These are phyloP conservation scores for Metacarcinus magister DNA, from an alignment of 2,888 invertebrate genomes.

Conservation along the genomic window DNA sequence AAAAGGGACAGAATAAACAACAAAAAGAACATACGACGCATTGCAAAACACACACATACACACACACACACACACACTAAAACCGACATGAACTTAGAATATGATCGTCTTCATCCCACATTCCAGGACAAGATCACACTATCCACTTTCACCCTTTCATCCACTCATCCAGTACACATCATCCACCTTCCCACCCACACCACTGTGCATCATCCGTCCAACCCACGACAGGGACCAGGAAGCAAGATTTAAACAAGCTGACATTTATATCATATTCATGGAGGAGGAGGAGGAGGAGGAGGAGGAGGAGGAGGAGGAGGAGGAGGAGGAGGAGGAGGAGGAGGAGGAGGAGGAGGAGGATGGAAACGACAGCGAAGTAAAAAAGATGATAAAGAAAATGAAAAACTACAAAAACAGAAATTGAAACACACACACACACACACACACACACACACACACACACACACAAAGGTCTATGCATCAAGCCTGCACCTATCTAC, in stretches of 20 bases:
- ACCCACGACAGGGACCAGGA: background rate
- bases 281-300: background rate
- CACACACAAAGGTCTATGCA: too few species aligned
- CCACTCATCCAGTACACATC: background rate
- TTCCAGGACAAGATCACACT: background rate
- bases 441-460: too few species aligned
- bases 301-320: background rate
- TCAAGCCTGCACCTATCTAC: too few species aligned
- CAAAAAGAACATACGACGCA: background rate
- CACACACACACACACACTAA: too few species aligned
- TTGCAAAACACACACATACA: too few species aligned
- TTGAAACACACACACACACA: too few species aligned
- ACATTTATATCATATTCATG: conserved; percentile 30
- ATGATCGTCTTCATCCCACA: too few species aligned
- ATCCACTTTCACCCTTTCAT: background rate
- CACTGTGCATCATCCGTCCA: background rate
- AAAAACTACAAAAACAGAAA: background rate
- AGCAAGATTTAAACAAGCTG: background rate
- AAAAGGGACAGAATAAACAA: background rate
- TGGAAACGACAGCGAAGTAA: background rate
- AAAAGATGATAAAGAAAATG: too few species aligned
- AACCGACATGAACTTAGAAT: too few species aligned
- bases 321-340: conserved; percentile 26
- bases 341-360: background rate
- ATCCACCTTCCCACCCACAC: background rate